A percentile compares a stretch with the other conserved stretches of the same genome.
phyloP scores from a whole-genome alignment of 1,140 invertebrate species.

The Tribolium castaneum region DNA sequence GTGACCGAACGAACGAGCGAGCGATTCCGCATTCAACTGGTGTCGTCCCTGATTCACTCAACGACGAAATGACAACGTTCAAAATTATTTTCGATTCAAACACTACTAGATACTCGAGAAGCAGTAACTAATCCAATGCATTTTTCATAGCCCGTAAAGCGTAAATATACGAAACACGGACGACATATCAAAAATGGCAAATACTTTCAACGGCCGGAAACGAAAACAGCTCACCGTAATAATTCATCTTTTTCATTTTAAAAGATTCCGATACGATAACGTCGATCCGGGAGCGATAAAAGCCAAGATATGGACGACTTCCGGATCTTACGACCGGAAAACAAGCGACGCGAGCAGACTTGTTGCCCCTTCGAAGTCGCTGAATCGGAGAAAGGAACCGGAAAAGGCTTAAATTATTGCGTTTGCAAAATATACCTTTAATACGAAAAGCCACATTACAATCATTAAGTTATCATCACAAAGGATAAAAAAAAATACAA shows the following conservation, averaged over 20 bases:
- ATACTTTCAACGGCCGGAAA: constrained; percentile 18
- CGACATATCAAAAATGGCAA: constrained; percentile 11
- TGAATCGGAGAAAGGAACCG: no score
- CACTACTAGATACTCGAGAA: no score
- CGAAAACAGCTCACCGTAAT: constrained; percentile 26
- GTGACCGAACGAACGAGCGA: not conserved
- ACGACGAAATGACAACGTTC: constrained; percentile 9
- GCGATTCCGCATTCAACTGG: constrained; percentile 20
- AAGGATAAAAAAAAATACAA: no score
- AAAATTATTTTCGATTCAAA: not conserved
- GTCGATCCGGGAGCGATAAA: constrained; percentile 15
- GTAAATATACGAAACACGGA: constrained; percentile 41
- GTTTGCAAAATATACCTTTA: no score
- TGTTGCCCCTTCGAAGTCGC: no score
- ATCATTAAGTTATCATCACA: no score
- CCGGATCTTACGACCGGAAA: constrained; percentile 12
- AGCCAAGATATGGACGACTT: constrained; percentile 22
- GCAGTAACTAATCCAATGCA: constrained; percentile 44
- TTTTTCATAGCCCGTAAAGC: constrained; percentile 53
- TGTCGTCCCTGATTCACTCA: constrained; percentile 7
- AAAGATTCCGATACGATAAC: not conserved
- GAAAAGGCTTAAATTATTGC: no score
- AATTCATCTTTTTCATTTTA: not conserved
- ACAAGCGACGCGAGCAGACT: not conserved
- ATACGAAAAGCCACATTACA: no score